Evolutionary conservation across 2,888 invertebrate species (phyloP).

Genomic region (Pomacea canaliculata): DNA sequence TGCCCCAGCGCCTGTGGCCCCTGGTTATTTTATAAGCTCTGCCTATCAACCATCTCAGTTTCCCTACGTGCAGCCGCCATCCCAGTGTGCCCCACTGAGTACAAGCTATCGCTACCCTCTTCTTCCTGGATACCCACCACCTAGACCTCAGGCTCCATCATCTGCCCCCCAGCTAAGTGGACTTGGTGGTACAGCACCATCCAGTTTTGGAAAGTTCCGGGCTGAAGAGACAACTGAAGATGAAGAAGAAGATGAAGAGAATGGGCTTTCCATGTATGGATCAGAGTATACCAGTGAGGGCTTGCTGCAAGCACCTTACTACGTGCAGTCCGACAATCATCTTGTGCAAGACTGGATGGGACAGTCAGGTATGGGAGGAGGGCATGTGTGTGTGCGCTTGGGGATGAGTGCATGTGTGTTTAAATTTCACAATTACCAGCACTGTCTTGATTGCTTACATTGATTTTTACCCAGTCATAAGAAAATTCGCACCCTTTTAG

Average conservation of each 20-base stretch:
- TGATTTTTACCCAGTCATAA: too few relatives aligned
- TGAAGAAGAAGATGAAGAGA: constrained; percentile 37
- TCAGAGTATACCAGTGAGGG: constrained; percentile 8
- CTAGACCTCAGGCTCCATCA: constrained; percentile 19
- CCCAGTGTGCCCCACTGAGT: constrained; percentile 32
- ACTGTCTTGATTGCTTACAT: too few relatives aligned
- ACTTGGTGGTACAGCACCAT: constrained; percentile 16
- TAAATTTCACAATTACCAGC: too few relatives aligned
- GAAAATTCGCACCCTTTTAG: too few relatives aligned
- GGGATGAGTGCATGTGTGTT: too few relatives aligned
- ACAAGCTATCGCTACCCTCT: constrained; percentile 35
- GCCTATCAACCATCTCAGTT: constrained; percentile 28
- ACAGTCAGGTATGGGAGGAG: too few relatives aligned
- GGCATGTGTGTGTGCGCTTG: too few relatives aligned
- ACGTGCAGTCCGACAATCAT: not conserved
- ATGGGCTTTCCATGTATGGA: constrained; percentile 16
- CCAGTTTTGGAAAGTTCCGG: constrained; percentile 30
- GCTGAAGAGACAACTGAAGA: constrained; percentile 61
- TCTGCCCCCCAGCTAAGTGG: not conserved
- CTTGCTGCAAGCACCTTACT: constrained; percentile 13
- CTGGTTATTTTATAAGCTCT: constrained; percentile 27
- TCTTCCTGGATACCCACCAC: constrained; percentile 49
- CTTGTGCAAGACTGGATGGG: constrained; percentile 1
- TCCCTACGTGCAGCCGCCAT: constrained; percentile 32
- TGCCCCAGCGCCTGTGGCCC: constrained; percentile 11